Evolutionary conservation across 2,888 invertebrate species (phyloP).

Genomic region (Gortyna flavago): DNA sequence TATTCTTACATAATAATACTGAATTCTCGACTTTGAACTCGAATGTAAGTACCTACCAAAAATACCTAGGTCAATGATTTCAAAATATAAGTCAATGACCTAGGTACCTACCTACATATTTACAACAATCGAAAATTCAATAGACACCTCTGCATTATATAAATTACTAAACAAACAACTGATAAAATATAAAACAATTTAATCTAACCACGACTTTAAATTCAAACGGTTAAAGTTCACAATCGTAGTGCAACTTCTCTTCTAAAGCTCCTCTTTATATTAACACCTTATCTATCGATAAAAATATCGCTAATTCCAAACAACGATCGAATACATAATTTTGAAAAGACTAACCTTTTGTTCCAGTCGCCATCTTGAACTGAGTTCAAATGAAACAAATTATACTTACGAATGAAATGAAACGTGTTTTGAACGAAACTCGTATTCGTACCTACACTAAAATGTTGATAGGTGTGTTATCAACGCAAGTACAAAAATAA

Average conservation of each 20-base stretch:
- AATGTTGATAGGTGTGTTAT: constrained; percentile 62
- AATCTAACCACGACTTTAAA: constrained; percentile 23
- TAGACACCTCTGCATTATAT: not conserved
- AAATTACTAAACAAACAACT: constrained; percentile 15
- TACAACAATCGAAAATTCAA: not conserved
- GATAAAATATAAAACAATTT: constrained; percentile 4
- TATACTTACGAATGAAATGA: constrained; percentile 13
- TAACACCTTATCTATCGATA: constrained; percentile 6
- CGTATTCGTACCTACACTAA: constrained; percentile 62
- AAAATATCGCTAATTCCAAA: constrained; percentile 8
- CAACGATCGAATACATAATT: constrained; percentile 4
- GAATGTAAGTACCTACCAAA: constrained; percentile 1
- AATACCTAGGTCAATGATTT: not conserved
- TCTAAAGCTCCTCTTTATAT: not conserved
- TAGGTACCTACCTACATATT: too few species aligned
- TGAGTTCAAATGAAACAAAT: constrained; percentile 21
- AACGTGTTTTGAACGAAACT: constrained; percentile 67
- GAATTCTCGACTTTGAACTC: constrained; percentile 4
- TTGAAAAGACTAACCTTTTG: constrained; percentile 71
- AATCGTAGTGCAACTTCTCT: not conserved
- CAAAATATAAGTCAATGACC: too few species aligned
- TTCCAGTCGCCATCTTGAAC: constrained; percentile 65
- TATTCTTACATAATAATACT: not conserved
- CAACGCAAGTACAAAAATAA: constrained; percentile 53
- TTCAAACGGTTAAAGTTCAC: accelerated